phyloP scores from a whole-genome alignment of 2,888 invertebrate species.

The Therioaphis trifolii region DNA sequence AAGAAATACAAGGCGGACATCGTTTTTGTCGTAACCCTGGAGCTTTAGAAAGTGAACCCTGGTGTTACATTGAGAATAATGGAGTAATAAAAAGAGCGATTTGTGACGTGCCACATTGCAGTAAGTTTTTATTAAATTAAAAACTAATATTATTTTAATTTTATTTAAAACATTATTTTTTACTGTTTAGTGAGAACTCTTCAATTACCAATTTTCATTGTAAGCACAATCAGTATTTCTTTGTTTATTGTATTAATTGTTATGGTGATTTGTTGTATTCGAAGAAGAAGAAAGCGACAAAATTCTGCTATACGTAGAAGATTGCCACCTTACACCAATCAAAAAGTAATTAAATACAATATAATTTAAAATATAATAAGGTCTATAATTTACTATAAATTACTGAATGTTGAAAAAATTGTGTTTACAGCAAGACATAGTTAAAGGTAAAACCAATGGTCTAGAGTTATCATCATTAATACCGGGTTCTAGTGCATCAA shows the following conservation, averaged over 20 bases:
- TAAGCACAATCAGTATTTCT: conserved; percentile 54
- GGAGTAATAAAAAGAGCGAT: conserved; percentile 79
- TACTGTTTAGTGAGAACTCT: conserved; percentile 58
- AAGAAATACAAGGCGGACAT: conserved; percentile 87
- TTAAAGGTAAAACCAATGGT: conserved; percentile 64
- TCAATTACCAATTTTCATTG: conserved; percentile 53
- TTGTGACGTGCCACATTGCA: conserved; percentile 90
- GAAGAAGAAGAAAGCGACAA: conserved; percentile 34
- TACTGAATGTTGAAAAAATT: background rate
- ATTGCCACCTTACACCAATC: conserved; percentile 54
- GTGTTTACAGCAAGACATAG: conserved; percentile 64
- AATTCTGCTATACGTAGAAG: conserved; percentile 55
- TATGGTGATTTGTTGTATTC: conserved; percentile 54
- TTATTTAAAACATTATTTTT: background rate
- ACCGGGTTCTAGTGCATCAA: conserved; percentile 66
- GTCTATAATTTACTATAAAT: background rate
- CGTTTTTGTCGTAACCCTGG: conserved; percentile 93
- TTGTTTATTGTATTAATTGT: conserved; percentile 41
- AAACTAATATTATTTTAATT: background rate
- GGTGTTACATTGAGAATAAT: conserved; percentile 84
- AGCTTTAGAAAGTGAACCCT: conserved; percentile 82
- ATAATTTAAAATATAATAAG: no score
- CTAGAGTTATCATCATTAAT: conserved; percentile 67
- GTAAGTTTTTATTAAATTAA: conserved; percentile 70
- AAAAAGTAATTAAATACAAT: conserved; percentile 44